Evolutionary conservation across 2,888 invertebrate species (phyloP), one percentile per base, ranked within the genome.

Genomic region (Lacanobia wlatinum): DNA sequence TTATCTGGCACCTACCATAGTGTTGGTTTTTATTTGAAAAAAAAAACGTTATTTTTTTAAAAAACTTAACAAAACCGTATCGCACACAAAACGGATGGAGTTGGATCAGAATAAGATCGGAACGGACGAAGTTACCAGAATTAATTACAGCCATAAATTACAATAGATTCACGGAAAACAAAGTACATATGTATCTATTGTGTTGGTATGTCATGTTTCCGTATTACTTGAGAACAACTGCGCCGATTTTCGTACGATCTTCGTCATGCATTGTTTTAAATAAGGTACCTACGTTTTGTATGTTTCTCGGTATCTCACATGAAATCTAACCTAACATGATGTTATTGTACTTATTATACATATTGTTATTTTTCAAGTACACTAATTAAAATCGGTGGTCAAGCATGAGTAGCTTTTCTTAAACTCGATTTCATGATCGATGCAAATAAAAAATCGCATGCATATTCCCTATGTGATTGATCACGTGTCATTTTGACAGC

Each of bases 151-250:
- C 38, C 66, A 70, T 78, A 64, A 74, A 72, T 80, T 64, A 81
- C 59, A 76, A 82, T 82, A 65, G 64, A 69, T 84, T 73, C 68
- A 69, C 82, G 68, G 66, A 67, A 82, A 77, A 73, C 55, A 48
- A 50, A 48, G 16, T 60, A 53, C 23, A 53, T 16, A 43, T 55
- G 14, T 63, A 56, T 71, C 61, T 67, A 82, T 76, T 79, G 85
- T 85, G 46, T 75, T 76, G 56, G 48, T 67, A 50, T 80, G 62
- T 64, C 76, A 72, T 48, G 72, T 73, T 85, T 80, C 84, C 81
- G 66, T 76, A 76, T 72, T 68, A 78, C 80, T 65, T 84, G 78
- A 64, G 86, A 84, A 84, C 52, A 21, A 18, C 62, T 52, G 16
- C 10, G 67, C 59, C 46, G 53, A 60, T 43, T 70, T 74, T 70